phyloP scores from a whole-genome alignment of 37 sponge, comb jelly and placozoan genomes.

The Lycopodina hypogea region DNA sequence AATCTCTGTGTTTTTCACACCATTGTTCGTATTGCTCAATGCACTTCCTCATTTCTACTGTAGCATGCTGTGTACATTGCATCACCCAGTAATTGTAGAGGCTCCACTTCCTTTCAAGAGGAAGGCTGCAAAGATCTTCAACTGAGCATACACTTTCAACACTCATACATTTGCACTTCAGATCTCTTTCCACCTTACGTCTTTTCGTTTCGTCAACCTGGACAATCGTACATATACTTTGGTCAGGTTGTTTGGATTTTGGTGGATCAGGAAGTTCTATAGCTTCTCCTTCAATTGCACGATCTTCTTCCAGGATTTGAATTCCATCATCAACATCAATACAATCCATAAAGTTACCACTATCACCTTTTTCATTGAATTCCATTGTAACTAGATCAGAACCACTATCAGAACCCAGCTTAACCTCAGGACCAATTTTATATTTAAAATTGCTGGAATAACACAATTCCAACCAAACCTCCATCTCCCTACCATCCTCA shows the following conservation, averaged over 20 bases:
- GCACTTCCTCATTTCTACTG: background rate
- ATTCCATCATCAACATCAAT: constrained; percentile 66
- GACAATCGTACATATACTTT: constrained; percentile 37
- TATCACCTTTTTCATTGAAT: background rate
- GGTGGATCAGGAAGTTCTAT: background rate
- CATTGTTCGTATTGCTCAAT: constrained; percentile 26
- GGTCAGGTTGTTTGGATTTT: background rate
- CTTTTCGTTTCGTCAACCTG: constrained; percentile 32
- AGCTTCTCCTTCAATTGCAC: constrained; percentile 66
- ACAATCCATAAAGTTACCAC: background rate
- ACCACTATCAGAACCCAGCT: background rate
- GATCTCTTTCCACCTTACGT: constrained; percentile 16
- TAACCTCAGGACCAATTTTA: background rate
- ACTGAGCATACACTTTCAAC: constrained; percentile 16
- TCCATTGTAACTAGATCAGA: background rate
- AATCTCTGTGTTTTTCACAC: constrained; percentile 21
- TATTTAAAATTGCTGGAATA: background rate
- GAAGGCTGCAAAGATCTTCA: constrained; percentile 22
- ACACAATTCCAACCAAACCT: constrained; percentile 60
- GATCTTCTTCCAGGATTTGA: constrained; percentile 42
- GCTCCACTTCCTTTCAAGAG: constrained; percentile 36
- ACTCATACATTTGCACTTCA: constrained; percentile 37
- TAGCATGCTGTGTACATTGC: constrained; percentile 10
- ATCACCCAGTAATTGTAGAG: constrained; percentile 67
- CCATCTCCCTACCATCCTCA: constrained; percentile 36